Evolutionary conservation across 1,140 invertebrate species (phyloP), one percentile per base, ranked within the genome.

Genomic region (Drosophila aff.): DNA sequence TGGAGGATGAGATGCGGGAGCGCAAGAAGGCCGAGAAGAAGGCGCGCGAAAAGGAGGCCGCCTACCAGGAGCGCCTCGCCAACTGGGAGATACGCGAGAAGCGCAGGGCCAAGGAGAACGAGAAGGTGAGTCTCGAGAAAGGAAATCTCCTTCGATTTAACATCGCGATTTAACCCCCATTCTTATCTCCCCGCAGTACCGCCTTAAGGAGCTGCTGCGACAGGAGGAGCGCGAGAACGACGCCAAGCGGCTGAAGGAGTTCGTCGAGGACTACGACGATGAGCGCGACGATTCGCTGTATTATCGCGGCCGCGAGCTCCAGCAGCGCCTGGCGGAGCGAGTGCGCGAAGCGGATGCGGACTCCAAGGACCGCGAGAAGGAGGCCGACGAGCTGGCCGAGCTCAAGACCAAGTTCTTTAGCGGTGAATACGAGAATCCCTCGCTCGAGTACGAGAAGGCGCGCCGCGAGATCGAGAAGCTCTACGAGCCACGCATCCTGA

Each of bases 221-320:
- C 96, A 97, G 90, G 96, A 97, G 79, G 97, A 98, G 91, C 93
- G 97, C 66, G 95, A 97, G 91, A 95, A 95, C 71, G 98, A 99
- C 94, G 98, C 98, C 0, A 97, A 98, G 93, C 95, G 97, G 44
- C 94, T 99, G 15, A 98, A 99, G 93, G 98, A 99, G 94, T 99
- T 99, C 93, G 94, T 99, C 11, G 98, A 99, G 93, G 99, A 99
- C 93, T 99, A 99, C 92, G 98, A 99, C 93, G 99, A 99, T 93
- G 98, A 99, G 93, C 94, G 98, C 53, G 98, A 99, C 93, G 99
- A 99, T 93, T 95, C 96, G 31, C 99, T 99, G 93, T 99, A 98
- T 94, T 99, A 99, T 94, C 98, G 96, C 81, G 97, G 98, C 38
- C 96, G 98, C 93, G 97, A 98, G 91, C 94, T 99, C 50, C 96